Percentiles rank a stretch among this genome's conserved stretches.
Evolutionary conservation across 2,888 invertebrate species (phyloP).

Genomic region (Archips crataeganus): DNA sequence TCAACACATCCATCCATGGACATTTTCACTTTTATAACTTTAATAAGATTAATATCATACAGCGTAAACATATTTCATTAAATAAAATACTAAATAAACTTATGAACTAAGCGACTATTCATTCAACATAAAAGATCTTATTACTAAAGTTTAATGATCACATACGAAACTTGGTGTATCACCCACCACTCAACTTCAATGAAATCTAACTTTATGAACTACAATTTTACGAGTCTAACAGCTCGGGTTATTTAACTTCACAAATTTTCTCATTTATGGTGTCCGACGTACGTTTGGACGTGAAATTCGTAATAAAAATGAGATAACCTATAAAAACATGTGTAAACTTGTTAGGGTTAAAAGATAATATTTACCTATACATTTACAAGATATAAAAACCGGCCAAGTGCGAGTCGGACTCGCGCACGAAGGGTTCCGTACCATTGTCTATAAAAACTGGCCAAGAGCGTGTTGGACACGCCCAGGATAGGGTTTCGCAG

Average conservation of each 20-base stretch:
- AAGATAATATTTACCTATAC: neutral
- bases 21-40: too few species aligned
- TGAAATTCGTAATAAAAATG: slow-evolving; percentile 14
- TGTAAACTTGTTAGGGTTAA: neutral
- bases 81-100: neutral
- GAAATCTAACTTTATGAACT: slow-evolving; percentile 35
- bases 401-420: too few species aligned
- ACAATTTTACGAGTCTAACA: slow-evolving; percentile 33
- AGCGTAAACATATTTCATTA: neutral
- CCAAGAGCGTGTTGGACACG: too few species aligned
- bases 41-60: neutral
- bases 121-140: slow-evolving; percentile 33
- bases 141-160: slow-evolving; percentile 39
- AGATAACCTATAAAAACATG: neutral
- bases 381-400: too few species aligned
- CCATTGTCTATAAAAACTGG: too few species aligned
- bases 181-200: slow-evolving; percentile 36
- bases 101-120: slow-evolving; percentile 21
- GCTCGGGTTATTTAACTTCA: slow-evolving; percentile 23
- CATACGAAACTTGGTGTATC: slow-evolving; percentile 39
- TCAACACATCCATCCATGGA: too few species aligned
- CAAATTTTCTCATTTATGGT: slow-evolving; percentile 28
- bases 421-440: too few species aligned
- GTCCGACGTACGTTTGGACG: neutral
- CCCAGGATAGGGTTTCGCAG: too few species aligned